A percentile compares a stretch with the other conserved stretches of the same genome.
These are phyloP conservation scores for Fregata magnificens DNA, from an alignment of 2,113 vertebrate genomes.

Conservation along the genomic window DNA sequence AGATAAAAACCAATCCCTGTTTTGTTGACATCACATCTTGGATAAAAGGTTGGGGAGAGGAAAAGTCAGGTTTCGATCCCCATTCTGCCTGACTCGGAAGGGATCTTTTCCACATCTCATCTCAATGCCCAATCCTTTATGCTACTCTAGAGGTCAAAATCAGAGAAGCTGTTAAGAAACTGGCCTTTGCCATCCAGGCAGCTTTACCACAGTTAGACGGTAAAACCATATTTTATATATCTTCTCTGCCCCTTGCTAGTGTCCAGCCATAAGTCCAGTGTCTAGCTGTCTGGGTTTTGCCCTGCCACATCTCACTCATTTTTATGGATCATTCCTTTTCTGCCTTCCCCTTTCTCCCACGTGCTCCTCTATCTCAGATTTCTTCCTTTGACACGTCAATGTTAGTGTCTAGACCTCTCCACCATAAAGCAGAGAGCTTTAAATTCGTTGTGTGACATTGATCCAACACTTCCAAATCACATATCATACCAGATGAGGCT, in stretches of 20 bases:
- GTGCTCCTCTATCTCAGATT: not conserved
- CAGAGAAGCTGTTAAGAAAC: not conserved
- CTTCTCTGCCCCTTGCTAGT: not conserved
- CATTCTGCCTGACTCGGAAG: not conserved
- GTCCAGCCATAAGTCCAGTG: not conserved
- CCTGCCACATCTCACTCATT: not conserved
- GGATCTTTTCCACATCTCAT: fast-evolving
- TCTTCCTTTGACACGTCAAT: not conserved
- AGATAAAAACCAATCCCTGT: not conserved
- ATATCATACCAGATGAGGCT: not conserved
- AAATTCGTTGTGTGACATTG: not conserved
- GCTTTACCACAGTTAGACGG: not conserved
- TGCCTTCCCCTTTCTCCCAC: not conserved
- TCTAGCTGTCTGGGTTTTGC: not conserved
- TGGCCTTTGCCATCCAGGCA: not conserved
- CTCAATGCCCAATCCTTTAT: not conserved
- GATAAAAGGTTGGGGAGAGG: not conserved
- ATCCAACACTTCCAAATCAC: not conserved
- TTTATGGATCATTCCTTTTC: not conserved
- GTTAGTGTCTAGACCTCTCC: not conserved
- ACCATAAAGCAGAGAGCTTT: not conserved
- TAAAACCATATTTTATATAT: not conserved
- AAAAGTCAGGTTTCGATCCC: not conserved
- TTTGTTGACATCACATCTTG: not conserved
- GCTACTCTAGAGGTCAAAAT: not conserved